phyloP scores from a whole-genome alignment of 2,113 vertebrate species.

The Cynoglossus semilaevis region DNA sequence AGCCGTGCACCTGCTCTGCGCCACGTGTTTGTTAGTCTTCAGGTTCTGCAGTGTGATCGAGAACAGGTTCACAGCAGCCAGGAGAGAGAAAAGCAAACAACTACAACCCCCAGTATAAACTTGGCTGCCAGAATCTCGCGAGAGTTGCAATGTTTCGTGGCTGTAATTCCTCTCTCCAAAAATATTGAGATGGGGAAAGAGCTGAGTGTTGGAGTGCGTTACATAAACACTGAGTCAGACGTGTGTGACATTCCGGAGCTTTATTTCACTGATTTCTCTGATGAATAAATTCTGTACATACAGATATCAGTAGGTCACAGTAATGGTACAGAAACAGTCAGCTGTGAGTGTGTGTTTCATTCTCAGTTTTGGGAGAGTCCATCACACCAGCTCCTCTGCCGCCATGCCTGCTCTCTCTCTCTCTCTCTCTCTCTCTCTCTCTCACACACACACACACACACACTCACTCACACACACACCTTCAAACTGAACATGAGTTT shows the following conservation, averaged over 20 bases:
- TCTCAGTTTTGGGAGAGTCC: conserved; percentile 17
- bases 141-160: conserved; percentile 33
- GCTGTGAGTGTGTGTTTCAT: background rate
- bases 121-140: conserved; percentile 55
- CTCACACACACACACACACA: background rate
- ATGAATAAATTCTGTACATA: background rate
- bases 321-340: conserved; percentile 4
- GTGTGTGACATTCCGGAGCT: conserved; percentile 19
- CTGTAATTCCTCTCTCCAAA: conserved; percentile 34
- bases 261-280: conserved; percentile 39
- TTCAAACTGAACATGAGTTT: conserved; percentile 58
- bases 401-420: conserved; percentile 48
- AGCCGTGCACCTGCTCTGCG: background rate
- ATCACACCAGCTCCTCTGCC: conserved; percentile 38
- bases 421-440: background rate
- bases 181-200: conserved; percentile 39
- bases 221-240: conserved; percentile 65
- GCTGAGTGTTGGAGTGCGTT: conserved; percentile 45
- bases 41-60: background rate
- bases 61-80: too few species aligned
- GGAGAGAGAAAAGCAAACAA: conserved; percentile 39
- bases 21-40: background rate
- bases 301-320: background rate
- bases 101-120: conserved; percentile 66
- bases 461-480: background rate